Evolutionary conservation across 2,888 invertebrate genomes (phyloP), one percentile per base, ranked within the genome.

Genomic region (Latheticus oryzae): DNA sequence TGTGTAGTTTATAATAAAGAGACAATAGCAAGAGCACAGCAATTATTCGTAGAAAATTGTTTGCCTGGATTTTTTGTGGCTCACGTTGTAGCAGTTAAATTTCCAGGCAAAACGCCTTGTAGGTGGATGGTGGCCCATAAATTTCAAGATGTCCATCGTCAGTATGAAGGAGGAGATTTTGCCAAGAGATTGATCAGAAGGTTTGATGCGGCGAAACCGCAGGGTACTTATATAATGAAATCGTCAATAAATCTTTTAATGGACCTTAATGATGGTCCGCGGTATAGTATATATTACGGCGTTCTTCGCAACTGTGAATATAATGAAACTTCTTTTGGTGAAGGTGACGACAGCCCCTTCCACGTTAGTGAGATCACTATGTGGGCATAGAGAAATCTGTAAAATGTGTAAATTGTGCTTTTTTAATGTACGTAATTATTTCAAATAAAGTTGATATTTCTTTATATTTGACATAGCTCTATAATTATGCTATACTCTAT

Each of bases 31-130:
- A 38, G 50, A 50, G 50, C 50, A 50, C 26, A 40, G 13, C 51
- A 51, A 51, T 21, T 51, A 51, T 51, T 51, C 40, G 12, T 51
- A 38, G 51, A 51, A 51, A 51, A 38, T 37, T 48, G 48, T 48
- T 48, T 48, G 35, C 48, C 48, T 48, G 48, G 35, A 35, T 48
- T 48, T 48, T 48, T 48, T 48, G 48, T 48, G 33, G 33, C 48
- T 8, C 16, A 48, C 48, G 48, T 48, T 33, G 48, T n/a, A 16
- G 48, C 35, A 12, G 12, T 33, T 35, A 48, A 48, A 48, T 48
- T 9, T 48, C 48, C 17, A 7, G 40, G 26, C 51, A 51, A 51
- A 23, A 51, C 51, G 51, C 40, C 51, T 15, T 51, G 51, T 51
- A 8, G 51, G 24, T 51, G 51, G 51, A 26, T 38, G 51, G 51